Evolutionary conservation across 2,888 invertebrate genomes (phyloP).

Genomic region (Sicus ferrugineus): DNA sequence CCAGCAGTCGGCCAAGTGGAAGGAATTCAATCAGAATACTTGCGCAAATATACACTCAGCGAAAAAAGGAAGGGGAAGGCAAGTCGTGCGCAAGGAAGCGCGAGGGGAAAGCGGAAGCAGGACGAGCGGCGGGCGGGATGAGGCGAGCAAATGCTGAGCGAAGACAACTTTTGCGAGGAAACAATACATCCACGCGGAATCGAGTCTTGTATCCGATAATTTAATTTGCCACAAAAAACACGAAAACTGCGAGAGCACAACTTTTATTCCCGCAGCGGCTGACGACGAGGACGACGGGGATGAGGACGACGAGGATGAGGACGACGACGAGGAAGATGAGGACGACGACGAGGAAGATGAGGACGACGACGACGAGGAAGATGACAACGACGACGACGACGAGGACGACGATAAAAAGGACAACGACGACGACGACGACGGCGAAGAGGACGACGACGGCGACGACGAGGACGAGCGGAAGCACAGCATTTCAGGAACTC

Average conservation of each 20-base stretch:
- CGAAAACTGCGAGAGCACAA: constrained; percentile 32
- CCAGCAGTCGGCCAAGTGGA: constrained; percentile 62
- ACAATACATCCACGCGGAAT: constrained; percentile 40
- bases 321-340: background rate
- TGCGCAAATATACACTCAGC: constrained; percentile 53
- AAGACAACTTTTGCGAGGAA: constrained; percentile 38
- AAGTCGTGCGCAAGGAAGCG: constrained; percentile 23
- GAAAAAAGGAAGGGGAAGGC: constrained; percentile 2
- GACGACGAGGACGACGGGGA: background rate
- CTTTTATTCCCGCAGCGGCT: constrained; percentile 24
- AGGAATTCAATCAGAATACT: constrained; percentile 62
- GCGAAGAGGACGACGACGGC: too few species aligned
- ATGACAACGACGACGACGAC: background rate
- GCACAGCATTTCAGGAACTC: constrained; percentile 5
- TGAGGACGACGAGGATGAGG: background rate
- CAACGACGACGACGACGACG: background rate
- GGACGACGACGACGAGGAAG: background rate
- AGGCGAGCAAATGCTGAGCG: constrained; percentile 41
- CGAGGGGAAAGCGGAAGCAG: constrained; percentile 5
- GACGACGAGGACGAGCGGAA: background rate
- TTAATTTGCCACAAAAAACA: constrained; percentile 40
- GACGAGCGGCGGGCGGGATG: background rate
- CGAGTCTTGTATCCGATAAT: constrained; percentile 41
- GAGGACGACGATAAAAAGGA: background rate
- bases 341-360: background rate